Evolutionary conservation across 2,797 vertebrate genomes (phyloP).

Genomic region (Cossypha dichroa): DNA sequence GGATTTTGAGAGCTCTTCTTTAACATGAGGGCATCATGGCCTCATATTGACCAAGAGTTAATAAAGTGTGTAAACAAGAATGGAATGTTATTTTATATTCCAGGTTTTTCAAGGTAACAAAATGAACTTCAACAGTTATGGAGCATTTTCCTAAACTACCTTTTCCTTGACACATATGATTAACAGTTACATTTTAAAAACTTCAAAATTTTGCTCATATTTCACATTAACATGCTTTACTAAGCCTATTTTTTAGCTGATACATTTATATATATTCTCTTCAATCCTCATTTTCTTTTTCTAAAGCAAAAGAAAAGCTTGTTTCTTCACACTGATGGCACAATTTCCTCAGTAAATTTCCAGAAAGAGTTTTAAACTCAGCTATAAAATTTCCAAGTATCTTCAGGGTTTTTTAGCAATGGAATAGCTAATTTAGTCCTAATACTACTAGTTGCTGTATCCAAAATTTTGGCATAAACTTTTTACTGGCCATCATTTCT

Average conservation of each 20-base stretch:
- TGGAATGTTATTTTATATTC: not conserved
- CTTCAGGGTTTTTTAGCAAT: not conserved
- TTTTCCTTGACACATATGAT: not conserved
- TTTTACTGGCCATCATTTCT: not conserved
- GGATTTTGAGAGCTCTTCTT: not conserved
- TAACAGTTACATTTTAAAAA: not conserved
- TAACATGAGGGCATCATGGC: not conserved
- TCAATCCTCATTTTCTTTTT: not conserved
- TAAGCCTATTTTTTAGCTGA: not conserved
- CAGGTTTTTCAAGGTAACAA: not conserved
- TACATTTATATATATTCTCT: not conserved
- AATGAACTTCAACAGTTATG: not conserved
- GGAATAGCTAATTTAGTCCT: not conserved
- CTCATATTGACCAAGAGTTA: not conserved
- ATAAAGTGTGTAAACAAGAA: not conserved
- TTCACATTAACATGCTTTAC: fast-evolving
- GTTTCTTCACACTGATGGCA: not conserved
- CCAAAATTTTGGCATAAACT: not conserved
- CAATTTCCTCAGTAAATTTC: not conserved
- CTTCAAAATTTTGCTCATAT: not conserved
- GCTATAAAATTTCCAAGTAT: not conserved
- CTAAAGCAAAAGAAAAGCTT: not conserved
- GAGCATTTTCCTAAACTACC: not conserved
- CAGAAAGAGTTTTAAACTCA: not conserved
- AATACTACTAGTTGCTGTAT: not conserved